Evolutionary conservation across 2,113 vertebrate species (phyloP), one percentile per base, ranked within the genome.

Genomic region (Pelobates fuscus): DNA sequence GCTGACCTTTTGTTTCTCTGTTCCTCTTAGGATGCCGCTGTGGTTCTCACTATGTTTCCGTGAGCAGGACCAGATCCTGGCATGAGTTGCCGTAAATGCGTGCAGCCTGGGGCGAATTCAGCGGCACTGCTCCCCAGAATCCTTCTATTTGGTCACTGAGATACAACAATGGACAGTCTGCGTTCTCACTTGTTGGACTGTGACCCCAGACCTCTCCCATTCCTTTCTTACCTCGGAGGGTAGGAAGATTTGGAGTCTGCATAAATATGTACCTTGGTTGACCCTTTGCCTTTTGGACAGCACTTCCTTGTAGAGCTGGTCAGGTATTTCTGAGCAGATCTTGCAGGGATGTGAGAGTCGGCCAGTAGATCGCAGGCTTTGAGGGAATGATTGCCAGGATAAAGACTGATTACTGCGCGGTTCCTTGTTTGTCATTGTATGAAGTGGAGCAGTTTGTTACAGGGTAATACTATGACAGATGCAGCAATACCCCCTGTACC

Each of bases 41-140:
- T 88, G 81, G 88, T 84, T 86, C 81, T 83, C 91, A 84, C 84
- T 84, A 86, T 80, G 87, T 91, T 90, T 86, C 87, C 84, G 86
- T 91, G 88, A 90, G 88, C 90, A 90, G 88, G 89, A 83, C 78
- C 83, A 88, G 5, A 46, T 61, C 55, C 68, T 71, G 70, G 43
- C 32, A 54, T 32, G 21, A 27, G 44, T 43, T 49, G 60, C 60
- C 58, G 32, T 43, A 62, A 43, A 65, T 2, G 79, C 64, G 78
- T 61, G 70, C 80, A 65, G 62, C 32, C 84, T 12, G 3, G 30
- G 63, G 88, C 84, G 71, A 70, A 78, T 55, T 75, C 80, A 79
- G 10, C 79, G 23, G 86, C 71, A 84, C 43, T 46, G 82, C 82
- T 81, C 80, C 78, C 73, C 49, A 77, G 69, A 83, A 71, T 85